phyloP scores from a whole-genome alignment of 2,888 invertebrate species.

The Lithophane ornitopus region DNA sequence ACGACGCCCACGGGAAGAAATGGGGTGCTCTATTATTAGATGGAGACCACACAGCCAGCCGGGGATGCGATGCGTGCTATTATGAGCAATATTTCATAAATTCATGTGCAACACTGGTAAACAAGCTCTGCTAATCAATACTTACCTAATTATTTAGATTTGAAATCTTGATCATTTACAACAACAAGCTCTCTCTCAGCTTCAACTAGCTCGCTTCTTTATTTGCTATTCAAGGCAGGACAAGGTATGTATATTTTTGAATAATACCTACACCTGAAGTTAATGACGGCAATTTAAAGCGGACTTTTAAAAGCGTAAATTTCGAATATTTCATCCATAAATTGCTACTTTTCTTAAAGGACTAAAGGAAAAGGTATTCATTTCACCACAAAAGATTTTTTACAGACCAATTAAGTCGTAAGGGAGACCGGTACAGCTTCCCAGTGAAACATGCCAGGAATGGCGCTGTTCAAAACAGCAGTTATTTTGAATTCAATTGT shows the following conservation, averaged over 20 bases:
- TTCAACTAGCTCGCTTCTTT: too few species aligned
- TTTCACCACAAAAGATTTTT: conserved; percentile 53
- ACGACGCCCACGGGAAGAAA: conserved; percentile 54
- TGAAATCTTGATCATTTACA: conserved; percentile 15
- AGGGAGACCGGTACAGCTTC: conserved; percentile 42
- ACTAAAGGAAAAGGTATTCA: conserved; percentile 45
- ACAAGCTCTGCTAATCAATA: conserved; percentile 18
- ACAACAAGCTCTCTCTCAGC: too few species aligned
- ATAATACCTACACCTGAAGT: conserved; percentile 42
- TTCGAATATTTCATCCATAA: conserved; percentile 44
- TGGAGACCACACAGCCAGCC: conserved; percentile 41
- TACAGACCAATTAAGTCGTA: conserved; percentile 54
- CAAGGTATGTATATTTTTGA: conserved; percentile 32
- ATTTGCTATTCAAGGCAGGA: conserved; percentile 30
- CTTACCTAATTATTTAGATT: conserved; percentile 15
- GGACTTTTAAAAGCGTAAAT: conserved; percentile 38
- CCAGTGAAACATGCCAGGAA: conserved; percentile 33
- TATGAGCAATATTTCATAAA: conserved; percentile 22
- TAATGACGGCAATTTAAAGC: conserved; percentile 39
- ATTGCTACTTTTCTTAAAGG: conserved; percentile 50
- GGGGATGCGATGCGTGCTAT: conserved; percentile 18
- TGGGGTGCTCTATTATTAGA: conserved; percentile 54
- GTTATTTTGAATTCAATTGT: conserved; percentile 46
- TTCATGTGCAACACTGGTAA: conserved; percentile 17
- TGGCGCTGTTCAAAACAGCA: conserved; percentile 29